Base-by-base conservation (phyloP, 2,888 invertebrate genomes). In the Cylloceria caligata region DNA sequence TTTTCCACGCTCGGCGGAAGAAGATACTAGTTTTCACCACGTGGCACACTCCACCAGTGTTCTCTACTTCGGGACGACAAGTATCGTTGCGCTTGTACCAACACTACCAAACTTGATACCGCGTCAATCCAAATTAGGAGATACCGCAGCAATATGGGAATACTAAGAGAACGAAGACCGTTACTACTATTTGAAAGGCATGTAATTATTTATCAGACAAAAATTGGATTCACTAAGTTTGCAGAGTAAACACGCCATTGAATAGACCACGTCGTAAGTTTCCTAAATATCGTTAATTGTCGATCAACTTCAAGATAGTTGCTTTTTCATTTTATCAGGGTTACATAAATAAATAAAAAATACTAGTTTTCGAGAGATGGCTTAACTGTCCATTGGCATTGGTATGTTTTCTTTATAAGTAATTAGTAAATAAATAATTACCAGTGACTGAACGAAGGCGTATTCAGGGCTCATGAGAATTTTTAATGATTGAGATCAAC, bases 1-100 rank as follows among this genome's bases (percentile, higher is more conserved):
- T 76, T 80, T 80, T 82, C 76, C 80, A 68, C 72, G 68, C 72
- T 80, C 68, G 71, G 19, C 62, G 62, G 45, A 72, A 73, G 68
- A 57, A 69, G 67, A 67, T 52, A 72, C 80, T 69, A 76, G 76
- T 83, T 80, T 76, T 83, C 72, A 68, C 49, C 57, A 60, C 30
- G 30, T 60, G 34, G 60, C 52, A 21, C n/a, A 21, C 42, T 47
- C 69, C 34, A 27, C 36, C 16, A n/a, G 69, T 39, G 67, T 80
- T 72, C 64, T 55, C 47, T 19, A 76, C 72, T 45, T 72, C 21
- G 39, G 34, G 55, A 62, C 68, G 45, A 62, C 68, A 27, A 55
- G 36, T 69, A 82, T 75, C 80, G 72, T 68, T 76, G 45, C 36
- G 47, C 21, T 72, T 69, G 39, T 55, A 34, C 67, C 65, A 67